Evolutionary conservation across 2,797 vertebrate genomes (phyloP).

Genomic region (Anas georgica): DNA sequence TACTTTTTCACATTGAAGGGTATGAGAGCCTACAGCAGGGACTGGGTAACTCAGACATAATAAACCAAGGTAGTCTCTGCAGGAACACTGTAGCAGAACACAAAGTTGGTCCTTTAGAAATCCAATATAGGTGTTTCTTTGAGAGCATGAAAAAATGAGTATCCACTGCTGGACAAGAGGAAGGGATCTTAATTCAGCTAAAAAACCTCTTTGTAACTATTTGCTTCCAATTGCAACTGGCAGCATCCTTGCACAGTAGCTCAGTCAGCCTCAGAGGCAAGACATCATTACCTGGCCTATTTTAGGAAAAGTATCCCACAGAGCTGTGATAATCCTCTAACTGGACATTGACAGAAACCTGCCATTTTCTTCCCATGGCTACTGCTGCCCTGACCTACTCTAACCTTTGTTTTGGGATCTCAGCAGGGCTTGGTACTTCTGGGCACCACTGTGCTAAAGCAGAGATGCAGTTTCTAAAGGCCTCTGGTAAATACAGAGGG

Average conservation of each 20-base stretch:
- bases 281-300: background rate
- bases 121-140: background rate
- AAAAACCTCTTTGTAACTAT: background rate
- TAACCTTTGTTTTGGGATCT: background rate
- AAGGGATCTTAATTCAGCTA: background rate
- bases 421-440: background rate
- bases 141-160: background rate
- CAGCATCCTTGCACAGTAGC: background rate
- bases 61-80: background rate
- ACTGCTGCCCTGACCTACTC: background rate
- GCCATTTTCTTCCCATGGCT: background rate
- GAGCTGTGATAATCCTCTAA: background rate
- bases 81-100: background rate
- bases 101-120: background rate
- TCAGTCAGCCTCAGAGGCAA: background rate
- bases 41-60: background rate
- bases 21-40: background rate
- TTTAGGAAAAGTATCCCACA: background rate
- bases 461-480: background rate
- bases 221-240: background rate
- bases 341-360: slow-evolving; percentile 4
- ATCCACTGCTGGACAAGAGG: background rate
- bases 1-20: background rate
- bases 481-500: background rate
- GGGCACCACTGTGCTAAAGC: background rate